Percentiles rank a stretch among this genome's conserved stretches.
Conservation (phyloP, 2,888 invertebrate species). For the Gerris lacustris region DNA sequence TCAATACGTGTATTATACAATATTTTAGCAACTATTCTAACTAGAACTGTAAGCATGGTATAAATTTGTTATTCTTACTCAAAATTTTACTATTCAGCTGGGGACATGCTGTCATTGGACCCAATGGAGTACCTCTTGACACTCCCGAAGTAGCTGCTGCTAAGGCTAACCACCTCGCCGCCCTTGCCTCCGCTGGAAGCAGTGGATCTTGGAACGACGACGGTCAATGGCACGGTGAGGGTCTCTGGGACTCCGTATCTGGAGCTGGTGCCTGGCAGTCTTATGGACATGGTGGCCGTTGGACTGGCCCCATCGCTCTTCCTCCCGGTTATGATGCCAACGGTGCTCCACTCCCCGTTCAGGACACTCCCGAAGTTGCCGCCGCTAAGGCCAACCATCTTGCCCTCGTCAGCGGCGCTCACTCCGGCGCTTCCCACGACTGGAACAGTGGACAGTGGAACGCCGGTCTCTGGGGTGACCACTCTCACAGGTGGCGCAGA, state of each 20-base stretch:
- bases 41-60: too few relatives aligned
- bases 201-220: slow-evolving; percentile 6
- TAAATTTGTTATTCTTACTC: too few relatives aligned
- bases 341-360: slow-evolving; percentile 24
- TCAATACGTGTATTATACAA: too few relatives aligned
- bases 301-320: slow-evolving; percentile 25
- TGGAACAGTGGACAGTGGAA: not conserved
- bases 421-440: slow-evolving; percentile 17
- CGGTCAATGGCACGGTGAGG: slow-evolving; percentile 11
- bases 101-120: slow-evolving; percentile 11
- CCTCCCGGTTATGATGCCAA: slow-evolving; percentile 24
- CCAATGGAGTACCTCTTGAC: slow-evolving; percentile 44
- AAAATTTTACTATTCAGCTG: not conserved
- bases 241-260: slow-evolving; percentile 19
- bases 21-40: too few relatives aligned
- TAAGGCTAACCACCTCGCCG: slow-evolving; percentile 37
- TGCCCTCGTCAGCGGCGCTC: slow-evolving; percentile 14
- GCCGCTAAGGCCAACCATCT: slow-evolving; percentile 20
- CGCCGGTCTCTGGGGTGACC: slow-evolving; percentile 9
- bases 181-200: slow-evolving; percentile 35
- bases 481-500: slow-evolving; percentile 9
- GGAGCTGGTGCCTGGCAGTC: slow-evolving; percentile 10
- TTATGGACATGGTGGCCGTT: slow-evolving; percentile 7
- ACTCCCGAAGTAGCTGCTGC: slow-evolving; percentile 28
- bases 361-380: slow-evolving; percentile 22